Evolutionary conservation across 2,113 vertebrate species (phyloP).

Genomic region (Ciconia boyciana): DNA sequence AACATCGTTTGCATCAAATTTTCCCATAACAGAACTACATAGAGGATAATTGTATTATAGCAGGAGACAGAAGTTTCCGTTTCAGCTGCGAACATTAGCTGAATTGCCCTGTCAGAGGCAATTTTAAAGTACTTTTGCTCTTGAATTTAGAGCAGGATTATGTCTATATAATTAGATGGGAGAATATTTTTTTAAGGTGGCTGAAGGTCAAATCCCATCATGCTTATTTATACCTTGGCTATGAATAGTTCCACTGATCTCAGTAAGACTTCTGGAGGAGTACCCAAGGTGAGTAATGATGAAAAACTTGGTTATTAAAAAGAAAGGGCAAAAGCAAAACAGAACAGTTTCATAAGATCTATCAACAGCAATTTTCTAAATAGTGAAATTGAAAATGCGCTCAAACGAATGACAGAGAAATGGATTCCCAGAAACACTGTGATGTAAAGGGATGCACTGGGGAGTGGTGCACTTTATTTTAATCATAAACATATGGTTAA

Average conservation of each 20-base stretch:
- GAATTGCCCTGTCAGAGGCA: background rate
- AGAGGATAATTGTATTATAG: background rate
- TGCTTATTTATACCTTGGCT: slow-evolving; percentile 10
- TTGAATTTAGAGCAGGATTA: background rate
- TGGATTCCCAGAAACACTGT: background rate
- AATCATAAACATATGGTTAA: background rate
- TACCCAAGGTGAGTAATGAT: background rate
- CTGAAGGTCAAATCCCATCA: background rate
- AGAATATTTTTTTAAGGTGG: background rate
- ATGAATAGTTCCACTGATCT: slow-evolving; percentile 34
- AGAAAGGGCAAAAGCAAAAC: background rate
- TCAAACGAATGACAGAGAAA: background rate
- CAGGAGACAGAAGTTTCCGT: background rate
- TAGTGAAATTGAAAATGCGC: background rate
- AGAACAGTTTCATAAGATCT: background rate
- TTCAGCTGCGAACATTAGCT: background rate
- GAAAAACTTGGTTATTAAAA: background rate
- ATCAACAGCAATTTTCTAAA: background rate
- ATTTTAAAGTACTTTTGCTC: background rate
- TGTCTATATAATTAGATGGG: background rate
- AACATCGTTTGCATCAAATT: background rate
- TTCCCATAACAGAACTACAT: background rate
- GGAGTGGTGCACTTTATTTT: background rate
- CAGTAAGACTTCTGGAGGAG: background rate
- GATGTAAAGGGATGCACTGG: background rate